phyloP scores from a whole-genome alignment of 2,113 vertebrate species.

The Labrus mixtus region DNA sequence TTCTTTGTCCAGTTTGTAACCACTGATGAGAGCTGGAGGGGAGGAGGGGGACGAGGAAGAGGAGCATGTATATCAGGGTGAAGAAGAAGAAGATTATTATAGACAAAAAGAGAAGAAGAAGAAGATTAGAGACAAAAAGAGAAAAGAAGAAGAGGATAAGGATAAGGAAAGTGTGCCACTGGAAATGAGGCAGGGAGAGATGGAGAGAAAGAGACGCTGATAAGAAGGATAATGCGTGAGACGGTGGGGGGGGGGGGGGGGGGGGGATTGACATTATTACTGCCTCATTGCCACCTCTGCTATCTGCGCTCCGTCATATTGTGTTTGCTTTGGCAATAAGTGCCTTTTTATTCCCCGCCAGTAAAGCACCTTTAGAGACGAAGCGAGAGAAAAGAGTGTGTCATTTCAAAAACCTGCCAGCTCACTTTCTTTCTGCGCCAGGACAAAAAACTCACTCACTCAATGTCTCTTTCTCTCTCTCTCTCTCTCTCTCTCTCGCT shows the following conservation, averaged over 20 bases:
- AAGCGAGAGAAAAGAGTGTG: slow-evolving; percentile 41
- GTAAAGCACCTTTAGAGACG: slow-evolving; percentile 50
- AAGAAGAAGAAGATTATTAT: slow-evolving; percentile 30
- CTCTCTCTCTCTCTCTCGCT: background rate
- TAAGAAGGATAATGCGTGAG: slow-evolving; percentile 15
- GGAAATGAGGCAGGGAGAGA: slow-evolving; percentile 4
- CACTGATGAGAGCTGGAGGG: slow-evolving; percentile 42
- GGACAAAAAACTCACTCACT: slow-evolving; percentile 41
- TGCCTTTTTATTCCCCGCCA: slow-evolving; percentile 35
- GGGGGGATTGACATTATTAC: slow-evolving; percentile 45
- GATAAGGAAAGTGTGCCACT: background rate
- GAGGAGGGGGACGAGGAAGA: background rate
- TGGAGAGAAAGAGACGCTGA: slow-evolving; percentile 13
- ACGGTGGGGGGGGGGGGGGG: slow-evolving; percentile 5
- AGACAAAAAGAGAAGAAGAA: slow-evolving; percentile 12
- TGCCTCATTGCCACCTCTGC: slow-evolving; percentile 43
- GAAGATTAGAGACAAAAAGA: slow-evolving; percentile 1
- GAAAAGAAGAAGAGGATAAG: background rate
- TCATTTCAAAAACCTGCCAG: slow-evolving; percentile 36
- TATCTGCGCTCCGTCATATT: slow-evolving; percentile 39
- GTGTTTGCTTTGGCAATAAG: slow-evolving; percentile 58
- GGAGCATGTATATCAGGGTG: slow-evolving; percentile 37
- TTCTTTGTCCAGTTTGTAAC: slow-evolving; percentile 61
- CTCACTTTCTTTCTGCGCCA: slow-evolving; percentile 18
- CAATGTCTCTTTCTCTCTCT: slow-evolving; percentile 2